These are phyloP conservation scores for Thalassoma bifasciatum DNA, from an alignment of 2,113 vertebrate genomes.

Conservation along the genomic window DNA sequence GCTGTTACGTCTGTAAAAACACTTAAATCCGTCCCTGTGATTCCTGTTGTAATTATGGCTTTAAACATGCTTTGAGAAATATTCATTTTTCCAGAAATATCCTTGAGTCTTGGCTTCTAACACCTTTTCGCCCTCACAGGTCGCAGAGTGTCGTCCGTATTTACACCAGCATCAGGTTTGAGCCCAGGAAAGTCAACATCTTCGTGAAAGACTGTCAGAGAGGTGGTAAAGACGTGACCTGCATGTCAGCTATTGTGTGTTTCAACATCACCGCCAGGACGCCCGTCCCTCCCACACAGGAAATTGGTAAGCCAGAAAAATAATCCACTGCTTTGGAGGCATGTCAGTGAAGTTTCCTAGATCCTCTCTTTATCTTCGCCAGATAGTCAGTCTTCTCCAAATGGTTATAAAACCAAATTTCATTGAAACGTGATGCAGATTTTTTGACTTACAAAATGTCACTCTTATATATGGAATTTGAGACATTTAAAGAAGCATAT, in stretches of 20 bases:
- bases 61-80: neutral
- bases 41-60: neutral
- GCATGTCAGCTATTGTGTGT: constrained; percentile 92
- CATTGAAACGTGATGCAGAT: neutral
- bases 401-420: constrained; percentile 9
- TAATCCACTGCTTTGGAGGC: constrained; percentile 39
- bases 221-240: constrained; percentile 92
- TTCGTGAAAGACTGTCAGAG: constrained; percentile 95
- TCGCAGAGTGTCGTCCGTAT: constrained; percentile 91
- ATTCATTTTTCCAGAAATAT: neutral
- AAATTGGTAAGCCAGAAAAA: constrained; percentile 85
- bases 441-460: neutral
- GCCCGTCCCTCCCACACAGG: constrained; percentile 79
- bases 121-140: constrained; percentile 79
- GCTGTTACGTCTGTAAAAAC: neutral
- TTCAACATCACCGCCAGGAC: constrained; percentile 91
- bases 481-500: too few species aligned
- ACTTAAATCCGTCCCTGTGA: neutral
- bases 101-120: neutral
- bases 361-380: neutral
- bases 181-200: constrained; percentile 95
- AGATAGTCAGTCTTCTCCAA: neutral
- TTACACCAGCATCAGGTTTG: constrained; percentile 88
- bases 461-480: too few species aligned
- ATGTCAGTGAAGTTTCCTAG: constrained; percentile 4